Conservation (phyloP, 2,888 invertebrate species). For the Leptinotarsa juncta region DNA sequence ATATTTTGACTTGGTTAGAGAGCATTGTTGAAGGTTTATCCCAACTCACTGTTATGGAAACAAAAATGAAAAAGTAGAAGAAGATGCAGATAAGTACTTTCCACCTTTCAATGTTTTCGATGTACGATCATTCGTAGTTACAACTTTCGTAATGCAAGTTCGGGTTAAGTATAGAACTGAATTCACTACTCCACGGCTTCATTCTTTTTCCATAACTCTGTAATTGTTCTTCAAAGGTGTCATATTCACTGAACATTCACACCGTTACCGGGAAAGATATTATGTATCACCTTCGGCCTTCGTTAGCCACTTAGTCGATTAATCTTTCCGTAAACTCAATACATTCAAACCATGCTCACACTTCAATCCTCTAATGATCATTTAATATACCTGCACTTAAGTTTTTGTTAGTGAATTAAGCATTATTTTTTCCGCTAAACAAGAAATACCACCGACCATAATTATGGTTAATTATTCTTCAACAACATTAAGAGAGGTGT, state of each 20-base stretch:
- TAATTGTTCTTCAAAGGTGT: not conserved
- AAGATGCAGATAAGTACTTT: too few relatives aligned
- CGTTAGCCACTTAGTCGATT: not conserved
- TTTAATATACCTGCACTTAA: slow-evolving; percentile 48
- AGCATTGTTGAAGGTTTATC: too few relatives aligned
- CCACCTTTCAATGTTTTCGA: too few relatives aligned
- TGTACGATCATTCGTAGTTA: too few relatives aligned
- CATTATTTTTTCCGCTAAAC: slow-evolving; percentile 49
- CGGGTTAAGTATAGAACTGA: too few relatives aligned
- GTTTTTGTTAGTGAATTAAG: slow-evolving; percentile 42
- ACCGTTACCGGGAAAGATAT: not conserved
- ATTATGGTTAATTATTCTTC: slow-evolving; percentile 49
- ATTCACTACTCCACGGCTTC: too few relatives aligned
- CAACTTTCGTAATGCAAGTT: too few relatives aligned
- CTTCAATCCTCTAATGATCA: slow-evolving; percentile 46
- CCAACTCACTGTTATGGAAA: too few relatives aligned
- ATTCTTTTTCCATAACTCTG: not conserved
- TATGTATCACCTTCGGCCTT: slow-evolving; percentile 2
- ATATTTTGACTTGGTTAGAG: too few relatives aligned
- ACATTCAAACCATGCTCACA: slow-evolving; percentile 25
- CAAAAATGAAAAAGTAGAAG: too few relatives aligned
- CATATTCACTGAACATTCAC: not conserved
- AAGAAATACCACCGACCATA: slow-evolving; percentile 39
- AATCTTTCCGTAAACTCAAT: slow-evolving; percentile 29
- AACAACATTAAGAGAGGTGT: slow-evolving; percentile 50